phyloP scores from a whole-genome alignment of 2,113 vertebrate species.

The Aramus guarauna region DNA sequence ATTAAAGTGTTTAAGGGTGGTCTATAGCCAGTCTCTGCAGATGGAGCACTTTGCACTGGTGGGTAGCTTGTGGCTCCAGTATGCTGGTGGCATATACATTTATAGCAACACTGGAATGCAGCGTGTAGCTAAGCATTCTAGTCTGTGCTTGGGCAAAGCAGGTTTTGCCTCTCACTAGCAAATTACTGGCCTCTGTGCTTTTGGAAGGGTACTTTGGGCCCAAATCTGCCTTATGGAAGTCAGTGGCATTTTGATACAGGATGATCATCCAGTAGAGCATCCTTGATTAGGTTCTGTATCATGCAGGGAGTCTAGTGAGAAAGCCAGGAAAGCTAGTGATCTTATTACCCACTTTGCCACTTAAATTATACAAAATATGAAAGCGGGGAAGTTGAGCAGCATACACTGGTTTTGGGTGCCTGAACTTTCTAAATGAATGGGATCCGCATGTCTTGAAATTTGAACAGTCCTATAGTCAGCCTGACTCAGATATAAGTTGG shows the following conservation, averaged over 20 bases:
- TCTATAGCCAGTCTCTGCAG: neutral
- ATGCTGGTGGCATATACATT: conserved; percentile 21
- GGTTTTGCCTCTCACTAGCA: neutral
- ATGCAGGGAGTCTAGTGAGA: neutral
- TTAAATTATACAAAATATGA: fast-evolving
- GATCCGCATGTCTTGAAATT: neutral
- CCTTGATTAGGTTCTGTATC: neutral
- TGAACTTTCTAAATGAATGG: neutral
- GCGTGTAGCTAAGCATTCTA: neutral
- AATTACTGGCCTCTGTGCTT: neutral
- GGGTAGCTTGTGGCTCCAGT: neutral
- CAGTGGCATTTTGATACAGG: neutral
- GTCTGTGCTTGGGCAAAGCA: neutral
- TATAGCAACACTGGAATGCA: conserved; percentile 45
- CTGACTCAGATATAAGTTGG: neutral
- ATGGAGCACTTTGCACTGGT: conserved; percentile 18
- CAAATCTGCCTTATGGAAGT: neutral
- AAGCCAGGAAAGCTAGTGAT: neutral
- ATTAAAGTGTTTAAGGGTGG: neutral
- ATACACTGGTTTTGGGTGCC: neutral
- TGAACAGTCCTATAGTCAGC: neutral
- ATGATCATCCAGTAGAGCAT: neutral
- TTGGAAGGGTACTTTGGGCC: neutral
- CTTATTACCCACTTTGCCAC: neutral
- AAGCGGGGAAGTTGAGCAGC: neutral